phyloP scores from a whole-genome alignment of 2,888 invertebrate genomes.

The Dorcus parallelipipedus region DNA sequence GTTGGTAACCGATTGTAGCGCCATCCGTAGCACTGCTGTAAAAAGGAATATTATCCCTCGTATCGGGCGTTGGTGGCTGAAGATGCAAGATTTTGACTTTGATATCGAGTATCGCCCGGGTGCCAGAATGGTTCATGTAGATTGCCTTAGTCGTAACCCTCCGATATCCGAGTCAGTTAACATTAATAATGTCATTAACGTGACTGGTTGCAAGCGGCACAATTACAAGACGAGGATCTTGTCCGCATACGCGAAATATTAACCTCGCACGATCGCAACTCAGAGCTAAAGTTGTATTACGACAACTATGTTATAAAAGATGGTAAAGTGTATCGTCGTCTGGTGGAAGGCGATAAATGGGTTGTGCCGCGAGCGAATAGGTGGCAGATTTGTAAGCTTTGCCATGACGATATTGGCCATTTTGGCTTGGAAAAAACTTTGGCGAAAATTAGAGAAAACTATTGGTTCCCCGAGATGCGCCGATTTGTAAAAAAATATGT shows the following conservation, averaged over 20 bases:
- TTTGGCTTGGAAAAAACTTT: slow-evolving; percentile 36
- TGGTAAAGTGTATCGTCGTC: slow-evolving; percentile 4
- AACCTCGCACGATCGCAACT: background rate
- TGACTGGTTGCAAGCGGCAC: slow-evolving; percentile 33
- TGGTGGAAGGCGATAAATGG: slow-evolving; percentile 4
- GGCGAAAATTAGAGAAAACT: slow-evolving; percentile 30
- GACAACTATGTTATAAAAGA: slow-evolving; percentile 8
- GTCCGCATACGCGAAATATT: background rate
- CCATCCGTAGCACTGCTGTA: slow-evolving; percentile 34
- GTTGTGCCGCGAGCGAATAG: slow-evolving; percentile 18
- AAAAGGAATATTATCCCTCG: slow-evolving; percentile 34
- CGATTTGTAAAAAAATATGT: slow-evolving; percentile 41
- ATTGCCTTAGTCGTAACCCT: slow-evolving; percentile 31
- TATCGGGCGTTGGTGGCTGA: slow-evolving; percentile 36
- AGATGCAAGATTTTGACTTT: slow-evolving; percentile 33
- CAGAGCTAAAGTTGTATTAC: background rate
- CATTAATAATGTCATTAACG: slow-evolving; percentile 25
- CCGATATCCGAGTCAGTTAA: background rate
- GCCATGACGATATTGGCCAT: slow-evolving; percentile 40
- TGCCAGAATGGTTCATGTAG: slow-evolving; percentile 30
- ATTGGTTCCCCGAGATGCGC: slow-evolving; percentile 42
- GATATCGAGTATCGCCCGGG: slow-evolving; percentile 31
- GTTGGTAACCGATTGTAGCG: slow-evolving; percentile 33
- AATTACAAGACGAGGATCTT: slow-evolving; percentile 10
- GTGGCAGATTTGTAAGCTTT: slow-evolving; percentile 17